Evolutionary conservation across 2,113 vertebrate genomes (phyloP).

Genomic region (Tauraco erythrolophus): DNA sequence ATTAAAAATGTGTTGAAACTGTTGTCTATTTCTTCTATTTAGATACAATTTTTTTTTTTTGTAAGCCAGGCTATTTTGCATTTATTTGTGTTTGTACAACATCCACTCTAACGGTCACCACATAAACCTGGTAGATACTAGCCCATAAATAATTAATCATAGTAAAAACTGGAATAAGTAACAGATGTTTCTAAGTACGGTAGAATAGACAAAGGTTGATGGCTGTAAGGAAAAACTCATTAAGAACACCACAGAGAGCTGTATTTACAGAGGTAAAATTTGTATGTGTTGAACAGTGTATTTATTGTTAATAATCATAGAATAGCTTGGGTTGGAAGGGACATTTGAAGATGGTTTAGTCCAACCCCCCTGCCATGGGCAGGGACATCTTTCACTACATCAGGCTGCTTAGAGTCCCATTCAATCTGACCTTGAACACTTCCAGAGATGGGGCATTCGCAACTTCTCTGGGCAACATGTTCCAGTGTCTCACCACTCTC

Average conservation of each 20-base stretch:
- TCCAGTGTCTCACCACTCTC: neutral
- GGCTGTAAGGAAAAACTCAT: neutral
- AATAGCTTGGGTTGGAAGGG: neutral
- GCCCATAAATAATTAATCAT: neutral
- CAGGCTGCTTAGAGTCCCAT: neutral
- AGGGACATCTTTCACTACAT: neutral
- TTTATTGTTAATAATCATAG: neutral
- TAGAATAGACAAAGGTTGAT: neutral
- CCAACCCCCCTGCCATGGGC: neutral
- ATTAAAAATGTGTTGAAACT: neutral
- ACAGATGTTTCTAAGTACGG: neutral
- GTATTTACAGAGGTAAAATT: neutral
- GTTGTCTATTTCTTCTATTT: neutral
- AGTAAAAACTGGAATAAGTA: neutral
- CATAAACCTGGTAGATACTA: neutral
- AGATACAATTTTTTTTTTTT: neutral
- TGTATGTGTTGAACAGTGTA: neutral
- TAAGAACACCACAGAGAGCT: neutral
- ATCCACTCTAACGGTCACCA: neutral
- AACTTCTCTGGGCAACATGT: neutral
- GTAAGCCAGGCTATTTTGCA: neutral
- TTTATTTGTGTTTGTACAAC: neutral
- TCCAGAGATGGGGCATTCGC: accelerated
- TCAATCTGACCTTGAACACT: neutral
- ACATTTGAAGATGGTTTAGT: neutral